These are phyloP conservation scores for Ciconia stormi DNA, from an alignment of 2,113 vertebrate genomes.

Conservation along the genomic window DNA sequence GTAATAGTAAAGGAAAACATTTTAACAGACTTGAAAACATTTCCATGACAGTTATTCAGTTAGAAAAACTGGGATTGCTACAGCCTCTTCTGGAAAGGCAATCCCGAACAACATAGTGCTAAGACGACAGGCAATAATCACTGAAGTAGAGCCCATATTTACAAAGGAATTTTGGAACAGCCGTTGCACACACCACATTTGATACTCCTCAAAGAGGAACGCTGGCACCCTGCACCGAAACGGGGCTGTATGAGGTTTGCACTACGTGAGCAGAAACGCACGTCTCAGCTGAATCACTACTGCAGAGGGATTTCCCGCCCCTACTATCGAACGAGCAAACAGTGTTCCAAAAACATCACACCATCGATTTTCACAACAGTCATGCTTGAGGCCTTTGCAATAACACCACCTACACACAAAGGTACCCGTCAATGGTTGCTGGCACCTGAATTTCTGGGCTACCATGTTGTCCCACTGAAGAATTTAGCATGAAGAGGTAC, in stretches of 20 bases:
- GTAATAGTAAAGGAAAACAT: background rate
- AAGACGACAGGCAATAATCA: background rate
- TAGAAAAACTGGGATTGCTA: background rate
- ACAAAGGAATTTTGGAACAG: background rate
- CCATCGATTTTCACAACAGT: background rate
- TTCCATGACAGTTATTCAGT: background rate
- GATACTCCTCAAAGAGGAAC: accelerated
- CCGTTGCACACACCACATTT: background rate
- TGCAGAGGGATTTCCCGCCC: background rate
- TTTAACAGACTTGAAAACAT: background rate
- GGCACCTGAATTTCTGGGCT: background rate
- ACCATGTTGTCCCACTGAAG: background rate
- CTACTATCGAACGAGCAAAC: accelerated
- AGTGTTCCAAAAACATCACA: background rate
- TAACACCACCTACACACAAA: background rate
- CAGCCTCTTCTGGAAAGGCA: background rate
- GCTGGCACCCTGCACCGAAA: background rate
- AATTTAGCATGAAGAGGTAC: background rate
- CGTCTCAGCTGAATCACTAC: accelerated
- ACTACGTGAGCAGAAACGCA: background rate
- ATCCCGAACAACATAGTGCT: background rate
- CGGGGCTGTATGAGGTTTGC: accelerated
- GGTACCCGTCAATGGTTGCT: background rate
- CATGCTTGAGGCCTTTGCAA: background rate
- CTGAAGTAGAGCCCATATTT: background rate